Evolutionary conservation across 2,797 vertebrate genomes (phyloP).

Genomic region (Yasuhikotakia modesta): DNA sequence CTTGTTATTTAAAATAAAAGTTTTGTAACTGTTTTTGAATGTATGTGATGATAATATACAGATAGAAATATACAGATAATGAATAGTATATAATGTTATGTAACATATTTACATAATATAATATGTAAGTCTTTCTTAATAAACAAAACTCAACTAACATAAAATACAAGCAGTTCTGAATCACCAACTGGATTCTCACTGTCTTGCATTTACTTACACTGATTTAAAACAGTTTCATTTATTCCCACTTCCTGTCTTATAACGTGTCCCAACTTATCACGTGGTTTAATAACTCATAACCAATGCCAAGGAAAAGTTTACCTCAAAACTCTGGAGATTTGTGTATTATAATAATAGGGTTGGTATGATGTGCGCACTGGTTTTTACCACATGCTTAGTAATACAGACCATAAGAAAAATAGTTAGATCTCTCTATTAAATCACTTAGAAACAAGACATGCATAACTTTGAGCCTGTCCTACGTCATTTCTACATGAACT

Average conservation of each 20-base stretch:
- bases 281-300: neutral
- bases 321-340: neutral
- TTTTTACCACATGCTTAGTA: neutral
- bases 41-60: no score
- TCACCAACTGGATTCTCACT: conserved; percentile 6
- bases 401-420: neutral
- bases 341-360: neutral
- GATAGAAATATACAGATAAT: no score
- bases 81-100: no score
- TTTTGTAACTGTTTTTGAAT: no score
- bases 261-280: neutral
- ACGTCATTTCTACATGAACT: neutral
- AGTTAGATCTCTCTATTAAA: neutral
- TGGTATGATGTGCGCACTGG: neutral
- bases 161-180: conserved; percentile 12
- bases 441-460: neutral
- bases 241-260: neutral
- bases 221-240: conserved; percentile 6
- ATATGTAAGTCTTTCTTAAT: no score
- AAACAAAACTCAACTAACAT: neutral
- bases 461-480: neutral
- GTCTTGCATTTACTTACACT: neutral
- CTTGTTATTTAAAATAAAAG: no score
- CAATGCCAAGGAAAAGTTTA: neutral
- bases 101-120: no score